phyloP scores from a whole-genome alignment of 1,140 invertebrate species.

The Xylocopa sonorina region DNA sequence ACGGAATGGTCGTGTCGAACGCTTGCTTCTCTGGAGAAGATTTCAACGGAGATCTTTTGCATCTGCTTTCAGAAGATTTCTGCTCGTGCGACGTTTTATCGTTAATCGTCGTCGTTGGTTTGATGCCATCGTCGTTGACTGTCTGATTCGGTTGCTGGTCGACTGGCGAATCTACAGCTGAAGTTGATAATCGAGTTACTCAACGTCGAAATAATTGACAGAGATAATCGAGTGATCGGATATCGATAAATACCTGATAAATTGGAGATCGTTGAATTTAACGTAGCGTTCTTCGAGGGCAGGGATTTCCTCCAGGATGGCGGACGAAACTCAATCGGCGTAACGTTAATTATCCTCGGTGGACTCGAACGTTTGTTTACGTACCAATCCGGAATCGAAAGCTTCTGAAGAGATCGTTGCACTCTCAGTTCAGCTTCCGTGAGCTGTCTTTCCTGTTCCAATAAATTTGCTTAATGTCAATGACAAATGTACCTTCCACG shows the following conservation, averaged over 20 bases:
- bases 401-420: conserved; percentile 81
- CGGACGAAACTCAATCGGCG: conserved; percentile 54
- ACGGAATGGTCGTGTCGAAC: background rate
- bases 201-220: too few relatives aligned
- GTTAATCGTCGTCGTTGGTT: too few relatives aligned
- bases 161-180: background rate
- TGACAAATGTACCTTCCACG: too few relatives aligned
- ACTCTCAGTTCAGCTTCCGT: conserved; percentile 83
- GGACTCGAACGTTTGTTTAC: conserved; percentile 74
- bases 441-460: conserved; percentile 58
- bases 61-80: background rate
- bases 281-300: background rate
- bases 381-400: conserved; percentile 85
- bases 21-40: background rate
- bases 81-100: background rate
- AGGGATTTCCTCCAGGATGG: conserved; percentile 50
- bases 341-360: conserved; percentile 54
- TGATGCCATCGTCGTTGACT: background rate
- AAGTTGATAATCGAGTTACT: too few relatives aligned
- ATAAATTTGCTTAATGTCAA: too few relatives aligned
- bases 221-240: too few relatives aligned
- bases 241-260: conserved; percentile 10
- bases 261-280: background rate
- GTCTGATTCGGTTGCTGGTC: background rate
- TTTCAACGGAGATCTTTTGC: background rate